Conservation (phyloP, 2,113 vertebrate species). For the Pangasianodon gigas region DNA sequence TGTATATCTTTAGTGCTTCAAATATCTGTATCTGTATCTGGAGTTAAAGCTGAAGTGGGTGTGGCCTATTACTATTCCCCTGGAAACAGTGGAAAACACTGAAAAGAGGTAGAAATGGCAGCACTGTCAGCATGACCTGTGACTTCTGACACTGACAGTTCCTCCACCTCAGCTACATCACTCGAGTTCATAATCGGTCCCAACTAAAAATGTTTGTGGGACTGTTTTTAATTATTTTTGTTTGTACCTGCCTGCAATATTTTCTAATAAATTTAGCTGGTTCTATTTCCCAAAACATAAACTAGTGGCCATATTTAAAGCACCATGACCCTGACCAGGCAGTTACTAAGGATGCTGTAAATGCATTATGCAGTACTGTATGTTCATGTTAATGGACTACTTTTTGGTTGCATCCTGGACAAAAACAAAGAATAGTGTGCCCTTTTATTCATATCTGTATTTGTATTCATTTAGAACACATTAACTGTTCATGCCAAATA, state of each 20-base stretch:
- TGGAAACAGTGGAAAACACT: not conserved
- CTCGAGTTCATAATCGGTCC: not conserved
- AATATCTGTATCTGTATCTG: too few relatives aligned
- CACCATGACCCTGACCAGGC: not conserved
- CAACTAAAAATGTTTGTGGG: not conserved
- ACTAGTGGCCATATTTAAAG: not conserved
- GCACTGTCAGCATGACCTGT: not conserved
- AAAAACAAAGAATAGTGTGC: not conserved
- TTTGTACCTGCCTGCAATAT: not conserved
- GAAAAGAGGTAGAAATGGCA: not conserved
- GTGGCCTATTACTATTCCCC: not conserved
- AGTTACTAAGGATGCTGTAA: not conserved
- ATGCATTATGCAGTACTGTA: not conserved
- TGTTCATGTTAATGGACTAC: not conserved
- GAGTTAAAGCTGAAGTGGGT: not conserved
- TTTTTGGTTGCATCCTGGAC: not conserved
- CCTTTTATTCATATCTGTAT: not conserved
- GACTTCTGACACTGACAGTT: not conserved
- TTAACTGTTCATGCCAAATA: not conserved
- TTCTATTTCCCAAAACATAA: not conserved
- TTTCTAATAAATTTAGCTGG: not conserved
- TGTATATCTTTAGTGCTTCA: not conserved
- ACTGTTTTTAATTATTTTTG: not conserved
- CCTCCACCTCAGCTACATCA: not conserved
- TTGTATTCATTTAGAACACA: not conserved